A percentile compares a stretch with the other conserved stretches of the same genome.
phyloP scores from a whole-genome alignment of 2,888 invertebrate species.

The Nowickia ferox region DNA sequence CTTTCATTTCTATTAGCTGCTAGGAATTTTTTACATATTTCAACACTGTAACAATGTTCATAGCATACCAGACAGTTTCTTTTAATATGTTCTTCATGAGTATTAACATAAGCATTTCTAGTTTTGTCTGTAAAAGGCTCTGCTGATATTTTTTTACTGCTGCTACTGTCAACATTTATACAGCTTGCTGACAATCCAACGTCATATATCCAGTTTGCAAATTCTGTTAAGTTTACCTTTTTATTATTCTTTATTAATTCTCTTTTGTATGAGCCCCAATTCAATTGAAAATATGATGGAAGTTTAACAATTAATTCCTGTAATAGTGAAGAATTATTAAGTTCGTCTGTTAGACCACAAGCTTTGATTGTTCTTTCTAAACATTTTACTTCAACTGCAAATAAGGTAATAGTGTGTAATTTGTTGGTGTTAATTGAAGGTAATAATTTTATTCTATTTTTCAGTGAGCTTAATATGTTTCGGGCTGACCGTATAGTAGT shows the following conservation, averaged over 20 bases:
- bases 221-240: slow-evolving; percentile 35
- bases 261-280: slow-evolving; percentile 32
- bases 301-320: slow-evolving; percentile 47
- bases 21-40: slow-evolving; percentile 27
- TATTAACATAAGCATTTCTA: slow-evolving; percentile 38
- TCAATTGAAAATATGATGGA: slow-evolving; percentile 28
- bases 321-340: slow-evolving; percentile 43
- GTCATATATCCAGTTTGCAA: slow-evolving; percentile 41
- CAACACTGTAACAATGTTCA: slow-evolving; percentile 31
- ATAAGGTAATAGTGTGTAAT: neutral
- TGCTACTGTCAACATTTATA: slow-evolving; percentile 18
- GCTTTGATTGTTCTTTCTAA: neutral
- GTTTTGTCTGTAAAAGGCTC: neutral
- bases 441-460: neutral
- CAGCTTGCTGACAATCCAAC: slow-evolving; percentile 31
- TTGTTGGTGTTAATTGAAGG: neutral
- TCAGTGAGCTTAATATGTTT: neutral
- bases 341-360: neutral
- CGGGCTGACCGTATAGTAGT: neutral
- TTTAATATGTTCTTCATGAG: slow-evolving; percentile 23
- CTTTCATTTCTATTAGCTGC: slow-evolving; percentile 36
- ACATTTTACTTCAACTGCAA: too few relatives aligned
- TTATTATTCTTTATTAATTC: slow-evolving; percentile 35
- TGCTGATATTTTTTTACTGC: neutral
- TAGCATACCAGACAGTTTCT: slow-evolving; percentile 30